phyloP scores from a whole-genome alignment of 2,888 invertebrate genomes.

The Morpho helenor region DNA sequence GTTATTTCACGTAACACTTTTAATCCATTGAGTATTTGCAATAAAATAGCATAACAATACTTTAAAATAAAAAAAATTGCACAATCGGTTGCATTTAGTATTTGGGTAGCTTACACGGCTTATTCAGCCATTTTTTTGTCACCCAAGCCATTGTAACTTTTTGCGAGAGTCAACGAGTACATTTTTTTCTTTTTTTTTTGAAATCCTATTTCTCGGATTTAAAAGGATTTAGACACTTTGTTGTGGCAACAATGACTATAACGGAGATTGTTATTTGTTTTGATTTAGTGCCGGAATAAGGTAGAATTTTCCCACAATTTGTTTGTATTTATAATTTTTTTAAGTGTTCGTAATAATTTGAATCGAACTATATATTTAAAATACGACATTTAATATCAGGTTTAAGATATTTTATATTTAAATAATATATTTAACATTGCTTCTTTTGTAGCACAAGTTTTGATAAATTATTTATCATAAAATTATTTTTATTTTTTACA shows the following conservation, averaged over 20 bases:
- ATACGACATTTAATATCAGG: too few species aligned
- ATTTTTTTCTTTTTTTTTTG: conserved; percentile 43
- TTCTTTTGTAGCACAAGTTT: too few species aligned
- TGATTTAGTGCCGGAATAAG: conserved; percentile 50
- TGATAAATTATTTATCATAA: too few species aligned
- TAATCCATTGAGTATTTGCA: conserved; percentile 3
- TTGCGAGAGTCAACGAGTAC: conserved; percentile 72
- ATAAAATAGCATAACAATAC: conserved; percentile 5
- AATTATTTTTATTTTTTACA: too few species aligned
- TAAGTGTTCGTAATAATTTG: neutral
- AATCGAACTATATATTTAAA: neutral
- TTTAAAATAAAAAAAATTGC: conserved; percentile 38
- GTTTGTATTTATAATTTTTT: conserved; percentile 13
- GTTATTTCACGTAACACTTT: too few species aligned
- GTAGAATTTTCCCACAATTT: conserved; percentile 53
- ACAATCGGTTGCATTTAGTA: conserved; percentile 64
- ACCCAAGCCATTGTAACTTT: conserved; percentile 55
- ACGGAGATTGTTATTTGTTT: conserved; percentile 69
- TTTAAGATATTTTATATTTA: too few species aligned
- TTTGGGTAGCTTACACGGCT: conserved; percentile 66
- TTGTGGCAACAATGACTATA: conserved; percentile 75
- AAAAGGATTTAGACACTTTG: conserved; percentile 76
- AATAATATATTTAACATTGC: too few species aligned
- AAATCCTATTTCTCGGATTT: conserved; percentile 78
- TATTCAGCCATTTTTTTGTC: conserved; percentile 47